Conservation (phyloP, 2,888 invertebrate genomes). For the Stenoptilia bipunctidactyla region DNA sequence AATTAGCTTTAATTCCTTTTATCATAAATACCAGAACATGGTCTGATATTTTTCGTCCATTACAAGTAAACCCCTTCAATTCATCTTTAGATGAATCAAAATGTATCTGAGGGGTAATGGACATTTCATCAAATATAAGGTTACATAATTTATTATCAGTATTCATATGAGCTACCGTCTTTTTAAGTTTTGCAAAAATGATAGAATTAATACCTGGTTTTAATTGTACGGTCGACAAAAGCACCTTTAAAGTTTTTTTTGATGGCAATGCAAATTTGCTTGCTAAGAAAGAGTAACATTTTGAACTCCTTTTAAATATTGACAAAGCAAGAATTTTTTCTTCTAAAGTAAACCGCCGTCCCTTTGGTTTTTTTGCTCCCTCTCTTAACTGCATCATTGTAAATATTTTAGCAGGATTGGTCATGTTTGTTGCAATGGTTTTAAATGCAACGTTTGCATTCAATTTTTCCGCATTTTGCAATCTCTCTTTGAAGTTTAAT, state of each 20-base stretch:
- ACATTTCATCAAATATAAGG: neutral
- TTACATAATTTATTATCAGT: neutral
- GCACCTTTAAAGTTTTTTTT: conserved; percentile 4
- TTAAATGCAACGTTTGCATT: too few species aligned
- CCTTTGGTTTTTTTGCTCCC: neutral
- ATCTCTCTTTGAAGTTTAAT: too few species aligned
- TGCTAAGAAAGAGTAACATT: conserved; percentile 7
- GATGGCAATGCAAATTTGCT: conserved; percentile 9
- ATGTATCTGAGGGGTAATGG: neutral
- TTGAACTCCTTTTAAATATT: conserved; percentile 9
- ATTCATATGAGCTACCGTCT: neutral
- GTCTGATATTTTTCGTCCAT: neutral
- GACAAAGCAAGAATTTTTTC: conserved; percentile 10
- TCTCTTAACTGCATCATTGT: too few species aligned
- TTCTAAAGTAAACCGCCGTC: conserved; percentile 6
- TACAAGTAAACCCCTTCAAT: neutral
- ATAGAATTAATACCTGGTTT: neutral
- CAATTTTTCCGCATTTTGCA: too few species aligned
- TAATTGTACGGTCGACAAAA: neutral
- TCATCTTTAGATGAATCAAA: neutral
- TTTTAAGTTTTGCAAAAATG: neutral
- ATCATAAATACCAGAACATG: neutral
- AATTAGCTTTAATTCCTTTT: neutral
- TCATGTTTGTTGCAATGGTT: too few species aligned
- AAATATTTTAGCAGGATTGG: too few species aligned